Base-by-base conservation (phyloP, 2,797 vertebrate species). In the Aulostomus chinensis region DNA sequence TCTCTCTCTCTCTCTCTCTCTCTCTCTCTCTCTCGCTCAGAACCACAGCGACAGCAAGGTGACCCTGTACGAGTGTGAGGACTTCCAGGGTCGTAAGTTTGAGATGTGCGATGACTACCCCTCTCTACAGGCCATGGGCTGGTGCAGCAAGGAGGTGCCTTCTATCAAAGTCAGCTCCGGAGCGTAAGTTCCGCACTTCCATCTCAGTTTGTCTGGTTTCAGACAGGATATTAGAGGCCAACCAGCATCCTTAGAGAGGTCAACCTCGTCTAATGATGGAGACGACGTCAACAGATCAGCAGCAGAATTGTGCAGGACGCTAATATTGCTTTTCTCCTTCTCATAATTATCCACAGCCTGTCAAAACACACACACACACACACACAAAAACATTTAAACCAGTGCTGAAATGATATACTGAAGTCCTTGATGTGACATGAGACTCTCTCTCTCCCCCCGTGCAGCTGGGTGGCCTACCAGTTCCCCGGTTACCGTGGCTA, bases 401-500 rank as follows among this genome's bases (percentile, higher is more conserved):
- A 30, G 1, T 38, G 4, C 3, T 14, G 0, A 3, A 12, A 48
- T 31, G n/a, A 30, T 34, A 3, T 2, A 4, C 12, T 16, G 1
- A 52, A 15, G 24, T 12, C 13, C 12, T 2, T 24, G 12, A 16
- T 14, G 10, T 20, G 35, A 39, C 38, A 22, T 17, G 14, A 38
- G 31, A 33, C 24, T 41, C 7, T 16, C 20, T 24, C 9, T 17
- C 32, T 18, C 12, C 33, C 15, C 37, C 34, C 56, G 31, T 78
- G 43, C 84, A 97, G 96, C 80, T 97, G 96, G 95, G 95, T 98
- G 50, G 95, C 94, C 60, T 98, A 98, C 85, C 96, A 98, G 92
- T 98, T 94, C 81, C 97, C 96, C 0, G 96, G 96, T 74, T 98
- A 98, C 91, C 92, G 94, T 81, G 96, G 96, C 56, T 98, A 97